Percentiles rank a stretch among this genome's conserved stretches.
phyloP scores from a whole-genome alignment of 2,113 vertebrate genomes.

The Elephantulus edwardii region DNA sequence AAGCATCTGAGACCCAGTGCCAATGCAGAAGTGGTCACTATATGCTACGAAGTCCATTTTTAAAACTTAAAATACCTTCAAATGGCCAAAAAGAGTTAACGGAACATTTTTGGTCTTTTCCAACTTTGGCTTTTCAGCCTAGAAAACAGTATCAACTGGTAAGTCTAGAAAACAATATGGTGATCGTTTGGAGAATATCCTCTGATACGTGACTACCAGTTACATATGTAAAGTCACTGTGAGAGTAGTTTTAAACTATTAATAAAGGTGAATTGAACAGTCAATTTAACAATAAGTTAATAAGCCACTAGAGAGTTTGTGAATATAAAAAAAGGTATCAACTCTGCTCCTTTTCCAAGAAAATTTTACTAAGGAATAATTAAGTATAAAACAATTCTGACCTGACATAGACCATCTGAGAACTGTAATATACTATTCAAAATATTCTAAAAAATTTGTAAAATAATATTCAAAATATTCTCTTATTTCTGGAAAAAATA shows the following conservation, averaged over 20 bases:
- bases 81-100: not conserved
- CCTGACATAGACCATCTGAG: no score
- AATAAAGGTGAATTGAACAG: not conserved
- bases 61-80: not conserved
- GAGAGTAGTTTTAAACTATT: not conserved
- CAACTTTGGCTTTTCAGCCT: not conserved
- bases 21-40: not conserved
- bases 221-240: not conserved
- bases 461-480: no score
- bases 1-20: not conserved
- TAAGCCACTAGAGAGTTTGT: no score
- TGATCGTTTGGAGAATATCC: not conserved
- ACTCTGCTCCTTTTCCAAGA: no score
- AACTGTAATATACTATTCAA: no score
- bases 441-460: no score
- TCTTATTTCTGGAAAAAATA: no score
- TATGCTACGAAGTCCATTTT: not conserved
- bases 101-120: not conserved
- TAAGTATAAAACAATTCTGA: no score
- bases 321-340: no score
- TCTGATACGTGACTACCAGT: not conserved
- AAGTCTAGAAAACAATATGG: not conserved
- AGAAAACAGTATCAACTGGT: not conserved
- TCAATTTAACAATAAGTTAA: not conserved
- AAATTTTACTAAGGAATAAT: no score